Conservation (phyloP, 2,888 invertebrate species). For the Orthonychiurus folsomi region DNA sequence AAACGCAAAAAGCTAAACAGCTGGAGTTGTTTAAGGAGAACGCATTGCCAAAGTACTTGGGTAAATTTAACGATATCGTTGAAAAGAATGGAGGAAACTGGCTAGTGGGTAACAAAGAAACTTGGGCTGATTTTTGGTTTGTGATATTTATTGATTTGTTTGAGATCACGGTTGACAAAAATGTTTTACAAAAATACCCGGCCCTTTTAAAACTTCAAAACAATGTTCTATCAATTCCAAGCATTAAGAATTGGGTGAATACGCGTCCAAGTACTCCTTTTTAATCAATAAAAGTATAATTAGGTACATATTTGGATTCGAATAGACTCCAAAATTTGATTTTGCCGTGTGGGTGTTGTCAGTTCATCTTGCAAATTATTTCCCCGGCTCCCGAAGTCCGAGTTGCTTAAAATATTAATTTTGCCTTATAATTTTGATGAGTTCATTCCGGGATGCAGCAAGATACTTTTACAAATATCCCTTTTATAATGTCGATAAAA, state of each 20-base stretch:
- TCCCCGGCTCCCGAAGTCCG: not conserved
- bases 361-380: not conserved
- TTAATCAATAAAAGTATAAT: too few species aligned
- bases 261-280: too few species aligned
- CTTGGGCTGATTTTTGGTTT: conserved; percentile 25
- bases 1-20: conserved; percentile 14
- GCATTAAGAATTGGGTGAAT: conserved; percentile 23
- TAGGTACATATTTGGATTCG: too few species aligned
- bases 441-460: not conserved
- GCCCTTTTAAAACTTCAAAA: conserved; percentile 15
- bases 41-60: conserved; percentile 17
- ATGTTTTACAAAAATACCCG: conserved; percentile 19
- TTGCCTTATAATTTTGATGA: not conserved
- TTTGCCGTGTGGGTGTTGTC: too few species aligned
- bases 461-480: not conserved
- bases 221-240: conserved; percentile 18
- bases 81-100: conserved; percentile 21
- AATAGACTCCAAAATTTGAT: too few species aligned
- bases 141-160: conserved; percentile 21
- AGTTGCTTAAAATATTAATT: not conserved
- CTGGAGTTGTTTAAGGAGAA: conserved; percentile 14
- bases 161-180: conserved; percentile 13
- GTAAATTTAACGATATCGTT: conserved; percentile 22
- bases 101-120: conserved; percentile 17
- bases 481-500: too few species aligned